Percentiles rank a stretch among this genome's conserved stretches.
These are phyloP conservation scores for Napeogenes sylphis DNA, from an alignment of 2,888 invertebrate species.

Conservation along the genomic window DNA sequence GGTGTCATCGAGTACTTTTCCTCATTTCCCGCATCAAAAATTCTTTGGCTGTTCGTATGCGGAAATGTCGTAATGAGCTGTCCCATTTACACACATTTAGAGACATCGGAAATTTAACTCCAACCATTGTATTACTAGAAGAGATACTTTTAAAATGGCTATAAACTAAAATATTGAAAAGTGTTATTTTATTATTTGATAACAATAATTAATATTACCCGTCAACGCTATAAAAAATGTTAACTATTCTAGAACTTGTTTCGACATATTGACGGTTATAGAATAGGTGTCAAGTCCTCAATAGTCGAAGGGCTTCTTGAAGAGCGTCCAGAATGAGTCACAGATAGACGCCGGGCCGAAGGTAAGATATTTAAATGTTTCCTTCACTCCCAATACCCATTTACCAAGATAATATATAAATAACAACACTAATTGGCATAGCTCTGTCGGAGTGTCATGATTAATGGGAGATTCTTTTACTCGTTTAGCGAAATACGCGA, in stretches of 20 bases:
- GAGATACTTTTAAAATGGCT: slow-evolving; percentile 1
- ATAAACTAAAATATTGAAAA: too few species aligned
- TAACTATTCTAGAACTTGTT: background rate
- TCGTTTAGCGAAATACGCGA: too few species aligned
- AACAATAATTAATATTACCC: too few species aligned
- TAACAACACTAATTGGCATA: slow-evolving; percentile 2
- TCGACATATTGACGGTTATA: slow-evolving; percentile 29
- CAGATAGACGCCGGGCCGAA: slow-evolving; percentile 8
- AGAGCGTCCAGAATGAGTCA: slow-evolving; percentile 23
- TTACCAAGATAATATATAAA: slow-evolving; percentile 5
- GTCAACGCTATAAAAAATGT: too few species aligned
- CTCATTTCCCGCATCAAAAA: slow-evolving; percentile 25
- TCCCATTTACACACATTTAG: slow-evolving; percentile 44
- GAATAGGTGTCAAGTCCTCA: slow-evolving; percentile 20
- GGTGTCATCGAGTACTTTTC: slow-evolving; percentile 15
- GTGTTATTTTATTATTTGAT: too few species aligned
- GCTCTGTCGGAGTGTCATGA: background rate
- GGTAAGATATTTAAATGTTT: slow-evolving; percentile 13
- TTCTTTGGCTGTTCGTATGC: slow-evolving; percentile 46
- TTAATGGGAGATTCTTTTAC: background rate
- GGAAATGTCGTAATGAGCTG: slow-evolving; percentile 53
- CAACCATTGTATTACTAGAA: slow-evolving; percentile 12
- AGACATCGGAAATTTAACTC: slow-evolving; percentile 20
- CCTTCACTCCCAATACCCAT: slow-evolving; percentile 11
- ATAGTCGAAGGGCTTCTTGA: slow-evolving; percentile 24